phyloP scores from a whole-genome alignment of 2,797 vertebrate genomes.

The Heterohyrax brucei region DNA sequence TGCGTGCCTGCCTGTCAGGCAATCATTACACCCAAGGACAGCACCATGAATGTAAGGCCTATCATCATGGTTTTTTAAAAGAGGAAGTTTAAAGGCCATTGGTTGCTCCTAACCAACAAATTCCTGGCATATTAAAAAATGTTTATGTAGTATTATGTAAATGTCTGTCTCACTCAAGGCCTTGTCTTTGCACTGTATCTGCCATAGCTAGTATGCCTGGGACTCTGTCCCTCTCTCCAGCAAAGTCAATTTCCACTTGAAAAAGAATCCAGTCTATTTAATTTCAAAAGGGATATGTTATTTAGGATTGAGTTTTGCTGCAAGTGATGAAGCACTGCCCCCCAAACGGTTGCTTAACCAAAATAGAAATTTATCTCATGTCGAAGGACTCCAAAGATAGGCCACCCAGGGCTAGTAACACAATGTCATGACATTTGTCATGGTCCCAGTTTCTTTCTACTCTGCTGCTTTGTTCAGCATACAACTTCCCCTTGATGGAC shows the following conservation, averaged over 20 bases:
- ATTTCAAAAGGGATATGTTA: neutral
- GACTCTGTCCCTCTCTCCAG: neutral
- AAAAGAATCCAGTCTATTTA: slow-evolving; percentile 10
- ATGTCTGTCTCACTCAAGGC: neutral
- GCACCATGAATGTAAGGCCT: neutral
- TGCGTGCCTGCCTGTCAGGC: neutral
- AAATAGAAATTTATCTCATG: neutral
- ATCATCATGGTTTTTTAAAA: neutral
- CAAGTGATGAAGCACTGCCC: neutral
- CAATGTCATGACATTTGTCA: neutral
- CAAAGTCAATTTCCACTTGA: neutral
- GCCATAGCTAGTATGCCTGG: neutral
- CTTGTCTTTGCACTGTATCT: neutral
- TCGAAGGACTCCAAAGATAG: neutral
- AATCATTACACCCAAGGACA: neutral
- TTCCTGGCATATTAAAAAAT: neutral
- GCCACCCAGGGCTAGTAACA: neutral
- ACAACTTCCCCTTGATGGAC: neutral
- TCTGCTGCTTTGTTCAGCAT: neutral
- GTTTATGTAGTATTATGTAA: neutral
- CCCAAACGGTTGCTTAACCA: neutral
- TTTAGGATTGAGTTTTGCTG: neutral
- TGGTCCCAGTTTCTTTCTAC: neutral
- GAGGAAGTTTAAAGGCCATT: neutral
- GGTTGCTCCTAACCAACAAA: neutral